Conservation (phyloP, 2,113 vertebrate species). For the Mionectes macconnelli region DNA sequence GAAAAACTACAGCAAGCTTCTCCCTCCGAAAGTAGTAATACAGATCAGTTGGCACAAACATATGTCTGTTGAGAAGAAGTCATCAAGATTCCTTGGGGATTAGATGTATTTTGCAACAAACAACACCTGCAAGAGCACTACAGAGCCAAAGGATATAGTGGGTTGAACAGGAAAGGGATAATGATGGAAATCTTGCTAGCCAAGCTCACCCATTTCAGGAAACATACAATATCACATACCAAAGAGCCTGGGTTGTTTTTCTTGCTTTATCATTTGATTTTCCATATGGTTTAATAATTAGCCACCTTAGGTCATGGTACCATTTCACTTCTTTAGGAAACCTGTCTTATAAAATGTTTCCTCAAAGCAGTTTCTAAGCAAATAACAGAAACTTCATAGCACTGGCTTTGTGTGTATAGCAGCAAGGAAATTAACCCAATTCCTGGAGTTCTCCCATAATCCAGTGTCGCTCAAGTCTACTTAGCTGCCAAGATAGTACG, state of each 20-base stretch:
- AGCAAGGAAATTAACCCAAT: not conserved
- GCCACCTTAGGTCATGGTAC: not conserved
- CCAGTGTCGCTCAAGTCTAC: not conserved
- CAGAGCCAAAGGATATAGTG: not conserved
- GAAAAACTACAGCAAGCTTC: not conserved
- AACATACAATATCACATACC: conserved; percentile 19
- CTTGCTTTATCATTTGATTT: conserved; percentile 27
- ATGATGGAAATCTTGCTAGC: conserved; percentile 9
- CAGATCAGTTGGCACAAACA: not conserved
- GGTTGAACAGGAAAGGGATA: conserved; percentile 29
- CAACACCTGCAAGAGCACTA: conserved; percentile 60
- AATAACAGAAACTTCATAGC: not conserved
- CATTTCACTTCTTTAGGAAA: not conserved
- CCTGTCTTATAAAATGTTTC: not conserved
- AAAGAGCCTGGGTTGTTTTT: not conserved
- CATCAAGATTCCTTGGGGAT: conserved; percentile 1
- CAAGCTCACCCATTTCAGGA: conserved; percentile 31
- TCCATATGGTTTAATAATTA: conserved; percentile 2
- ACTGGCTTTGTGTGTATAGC: not conserved
- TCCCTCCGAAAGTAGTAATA: not conserved
- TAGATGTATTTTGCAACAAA: conserved; percentile 33
- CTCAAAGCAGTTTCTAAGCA: not conserved
- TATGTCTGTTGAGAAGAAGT: not conserved
- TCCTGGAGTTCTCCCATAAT: not conserved
- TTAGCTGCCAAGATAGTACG: not conserved